These are phyloP conservation scores for Penaeus monodon DNA, from an alignment of 2,888 invertebrate genomes.

Conservation along the genomic window DNA sequence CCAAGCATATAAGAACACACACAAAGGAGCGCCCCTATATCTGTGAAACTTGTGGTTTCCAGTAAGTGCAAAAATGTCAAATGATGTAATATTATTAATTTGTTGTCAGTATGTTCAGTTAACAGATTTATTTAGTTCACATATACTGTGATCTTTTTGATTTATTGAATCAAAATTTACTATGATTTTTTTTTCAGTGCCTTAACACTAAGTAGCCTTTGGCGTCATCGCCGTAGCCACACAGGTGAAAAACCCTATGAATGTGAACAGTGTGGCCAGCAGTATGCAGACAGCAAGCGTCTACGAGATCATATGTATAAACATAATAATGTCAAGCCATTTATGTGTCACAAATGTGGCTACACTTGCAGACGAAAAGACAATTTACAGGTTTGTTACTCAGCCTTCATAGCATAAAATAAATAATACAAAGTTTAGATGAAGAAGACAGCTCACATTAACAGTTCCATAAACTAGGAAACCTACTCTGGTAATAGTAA, in stretches of 20 bases:
- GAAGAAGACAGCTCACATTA: no score
- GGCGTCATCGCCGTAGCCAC: slow-evolving; percentile 67
- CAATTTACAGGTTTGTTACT: slow-evolving; percentile 59
- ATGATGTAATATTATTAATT: not conserved
- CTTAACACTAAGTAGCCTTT: slow-evolving; percentile 66
- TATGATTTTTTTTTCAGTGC: slow-evolving; percentile 63
- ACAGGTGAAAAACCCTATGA: slow-evolving; percentile 66
- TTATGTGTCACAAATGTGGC: slow-evolving; percentile 60
- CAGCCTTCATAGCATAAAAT: no score
- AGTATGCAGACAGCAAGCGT: slow-evolving; percentile 67
- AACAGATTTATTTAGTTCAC: slow-evolving; percentile 46
- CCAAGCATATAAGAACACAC: slow-evolving; percentile 67
- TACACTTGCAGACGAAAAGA: slow-evolving; percentile 61
- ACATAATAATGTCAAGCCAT: slow-evolving; percentile 67
- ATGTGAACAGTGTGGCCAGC: slow-evolving; percentile 66
- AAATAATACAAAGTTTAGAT: no score
- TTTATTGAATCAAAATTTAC: not conserved
- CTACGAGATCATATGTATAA: slow-evolving; percentile 67
- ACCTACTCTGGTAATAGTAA: no score
- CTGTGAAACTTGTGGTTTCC: slow-evolving; percentile 66
- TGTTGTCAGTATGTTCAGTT: not conserved
- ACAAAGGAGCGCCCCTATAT: slow-evolving; percentile 66
- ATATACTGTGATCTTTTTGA: not conserved
- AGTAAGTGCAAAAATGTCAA: slow-evolving; percentile 37
- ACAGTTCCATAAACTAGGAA: no score